These are phyloP conservation scores for Ethmia dodecea DNA, from an alignment of 2,888 invertebrate genomes.

Conservation along the genomic window DNA sequence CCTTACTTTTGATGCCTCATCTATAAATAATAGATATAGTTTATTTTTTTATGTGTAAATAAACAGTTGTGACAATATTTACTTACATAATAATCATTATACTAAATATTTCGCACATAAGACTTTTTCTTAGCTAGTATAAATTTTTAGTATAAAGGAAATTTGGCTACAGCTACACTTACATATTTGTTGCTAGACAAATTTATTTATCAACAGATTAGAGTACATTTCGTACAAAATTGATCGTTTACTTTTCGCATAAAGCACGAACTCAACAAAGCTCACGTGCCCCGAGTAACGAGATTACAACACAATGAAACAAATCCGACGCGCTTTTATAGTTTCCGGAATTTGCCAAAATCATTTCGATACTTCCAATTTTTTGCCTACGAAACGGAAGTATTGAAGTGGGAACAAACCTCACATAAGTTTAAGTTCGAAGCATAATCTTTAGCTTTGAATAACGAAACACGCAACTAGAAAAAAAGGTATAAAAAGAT, in stretches of 20 bases:
- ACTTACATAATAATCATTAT: too few relatives aligned
- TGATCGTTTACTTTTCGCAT: conserved; percentile 53
- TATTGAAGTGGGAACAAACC: conserved; percentile 36
- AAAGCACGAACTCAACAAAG: conserved; percentile 60
- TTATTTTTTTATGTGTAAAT: too few relatives aligned
- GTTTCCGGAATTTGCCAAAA: conserved; percentile 56
- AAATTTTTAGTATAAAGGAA: too few relatives aligned
- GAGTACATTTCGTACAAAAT: conserved; percentile 13
- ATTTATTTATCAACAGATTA: too few relatives aligned
- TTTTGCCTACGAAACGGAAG: conserved; percentile 47
- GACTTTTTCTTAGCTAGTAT: too few relatives aligned
- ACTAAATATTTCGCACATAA: too few relatives aligned
- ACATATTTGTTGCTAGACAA: too few relatives aligned
- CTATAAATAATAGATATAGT: too few relatives aligned
- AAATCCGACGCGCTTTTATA: conserved; percentile 46
- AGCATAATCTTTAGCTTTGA: conserved; percentile 45
- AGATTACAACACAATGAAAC: conserved; percentile 54
- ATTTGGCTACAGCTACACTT: too few relatives aligned
- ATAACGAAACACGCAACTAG: conserved; percentile 32
- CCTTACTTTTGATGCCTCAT: too few relatives aligned
- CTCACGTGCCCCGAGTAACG: conserved; percentile 66
- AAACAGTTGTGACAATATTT: too few relatives aligned
- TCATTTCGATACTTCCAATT: conserved; percentile 28
- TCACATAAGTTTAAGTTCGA: conserved; percentile 20
- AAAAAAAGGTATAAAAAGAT: too few relatives aligned